Evolutionary conservation across 2,888 invertebrate species (phyloP).

Genomic region (Ceraclea dissimilis): DNA sequence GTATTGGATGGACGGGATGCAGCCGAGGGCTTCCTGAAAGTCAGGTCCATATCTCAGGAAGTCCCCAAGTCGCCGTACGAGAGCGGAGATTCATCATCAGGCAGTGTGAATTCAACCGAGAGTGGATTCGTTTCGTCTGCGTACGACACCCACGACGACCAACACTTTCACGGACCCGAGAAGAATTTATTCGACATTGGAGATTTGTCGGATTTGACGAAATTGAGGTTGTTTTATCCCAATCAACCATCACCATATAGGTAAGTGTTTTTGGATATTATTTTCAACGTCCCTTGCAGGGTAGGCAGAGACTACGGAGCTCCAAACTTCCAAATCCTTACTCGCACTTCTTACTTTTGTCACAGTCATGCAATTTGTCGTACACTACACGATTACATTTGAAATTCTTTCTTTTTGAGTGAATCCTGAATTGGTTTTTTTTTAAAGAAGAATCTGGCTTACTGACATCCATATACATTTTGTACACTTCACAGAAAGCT

Average conservation of each 20-base stretch:
- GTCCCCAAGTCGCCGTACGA: constrained; percentile 23
- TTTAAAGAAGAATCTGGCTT: too few species aligned
- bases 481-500: too few species aligned
- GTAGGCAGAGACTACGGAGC: too few species aligned
- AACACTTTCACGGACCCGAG: constrained; percentile 21
- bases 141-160: constrained; percentile 18
- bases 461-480: too few species aligned
- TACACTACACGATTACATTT: too few species aligned
- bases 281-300: too few species aligned
- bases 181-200: constrained; percentile 46
- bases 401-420: too few species aligned
- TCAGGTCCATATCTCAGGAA: constrained; percentile 4
- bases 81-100: constrained; percentile 23
- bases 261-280: too few species aligned
- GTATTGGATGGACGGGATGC: not conserved
- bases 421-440: too few species aligned
- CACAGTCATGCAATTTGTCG: too few species aligned
- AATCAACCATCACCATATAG: constrained; percentile 42
- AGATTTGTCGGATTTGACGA: constrained; percentile 44
- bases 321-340: too few species aligned
- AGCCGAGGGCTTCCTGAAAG: not conserved
- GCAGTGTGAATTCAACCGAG: constrained; percentile 23
- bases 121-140: constrained; percentile 23
- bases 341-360: not conserved
- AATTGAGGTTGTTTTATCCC: constrained; percentile 42